phyloP scores from a whole-genome alignment of 2,113 vertebrate genomes.

The Sminthopsis crassicaudata region DNA sequence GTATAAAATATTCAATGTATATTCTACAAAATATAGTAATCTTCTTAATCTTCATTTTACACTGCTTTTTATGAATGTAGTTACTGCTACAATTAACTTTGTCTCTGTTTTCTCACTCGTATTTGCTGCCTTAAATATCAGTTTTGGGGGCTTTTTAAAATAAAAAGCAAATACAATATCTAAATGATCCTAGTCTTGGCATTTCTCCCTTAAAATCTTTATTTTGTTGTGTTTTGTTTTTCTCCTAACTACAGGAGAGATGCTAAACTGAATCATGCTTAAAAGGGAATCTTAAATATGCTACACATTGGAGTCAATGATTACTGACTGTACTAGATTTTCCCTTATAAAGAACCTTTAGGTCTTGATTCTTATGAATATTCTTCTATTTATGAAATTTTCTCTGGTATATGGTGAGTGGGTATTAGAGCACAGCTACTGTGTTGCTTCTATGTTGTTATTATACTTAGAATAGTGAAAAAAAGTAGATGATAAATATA shows the following conservation, averaged over 20 bases:
- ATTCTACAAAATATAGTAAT: neutral
- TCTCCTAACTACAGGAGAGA: neutral
- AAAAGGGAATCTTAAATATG: conserved; percentile 13
- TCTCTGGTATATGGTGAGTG: conserved; percentile 20
- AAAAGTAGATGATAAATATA: conserved; percentile 3
- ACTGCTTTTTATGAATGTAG: conserved; percentile 21
- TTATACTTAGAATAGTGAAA: conserved; percentile 25
- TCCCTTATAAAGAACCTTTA: conserved; percentile 44
- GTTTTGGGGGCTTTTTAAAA: neutral
- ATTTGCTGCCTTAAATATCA: neutral
- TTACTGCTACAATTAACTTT: conserved; percentile 6
- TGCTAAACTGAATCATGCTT: neutral
- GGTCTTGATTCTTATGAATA: conserved; percentile 35
- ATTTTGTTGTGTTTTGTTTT: conserved; percentile 8
- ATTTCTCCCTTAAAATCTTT: neutral
- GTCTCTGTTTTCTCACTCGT: neutral
- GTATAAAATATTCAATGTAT: neutral
- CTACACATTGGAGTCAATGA: conserved; percentile 27
- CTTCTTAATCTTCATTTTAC: conserved; percentile 32
- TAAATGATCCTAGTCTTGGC: neutral
- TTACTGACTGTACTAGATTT: conserved; percentile 17
- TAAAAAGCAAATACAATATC: neutral
- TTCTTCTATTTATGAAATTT: conserved; percentile 55
- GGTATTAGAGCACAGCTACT: conserved; percentile 25
- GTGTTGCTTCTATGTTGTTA: neutral